Evolutionary conservation across 2,888 invertebrate genomes (phyloP).

Genomic region (Tipula lateralis): DNA sequence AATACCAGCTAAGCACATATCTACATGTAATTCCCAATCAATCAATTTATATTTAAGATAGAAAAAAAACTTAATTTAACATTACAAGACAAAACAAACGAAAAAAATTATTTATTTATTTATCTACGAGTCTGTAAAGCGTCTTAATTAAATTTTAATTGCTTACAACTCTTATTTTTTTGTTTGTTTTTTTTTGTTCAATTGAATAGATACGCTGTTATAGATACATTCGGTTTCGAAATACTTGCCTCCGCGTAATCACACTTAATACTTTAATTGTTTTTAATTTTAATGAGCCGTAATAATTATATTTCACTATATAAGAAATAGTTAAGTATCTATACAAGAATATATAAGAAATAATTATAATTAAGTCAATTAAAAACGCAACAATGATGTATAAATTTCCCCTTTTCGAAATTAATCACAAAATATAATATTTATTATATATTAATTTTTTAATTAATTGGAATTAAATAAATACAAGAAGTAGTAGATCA

Average conservation of each 20-base stretch:
- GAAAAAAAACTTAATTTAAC: background rate
- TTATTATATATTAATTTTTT: background rate
- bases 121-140: background rate
- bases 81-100: background rate
- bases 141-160: slow-evolving; percentile 6
- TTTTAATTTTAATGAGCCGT: slow-evolving; percentile 11
- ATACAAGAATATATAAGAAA: background rate
- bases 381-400: background rate
- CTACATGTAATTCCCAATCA: background rate
- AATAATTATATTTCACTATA: background rate
- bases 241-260: background rate
- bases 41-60: background rate
- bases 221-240: background rate
- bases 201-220: background rate
- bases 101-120: background rate
- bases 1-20: background rate
- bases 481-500: background rate
- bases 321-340: background rate
- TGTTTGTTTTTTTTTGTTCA: too few relatives aligned
- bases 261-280: slow-evolving; percentile 1
- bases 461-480: background rate
- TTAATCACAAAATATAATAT: background rate
- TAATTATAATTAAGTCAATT: background rate
- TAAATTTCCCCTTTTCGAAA: background rate
- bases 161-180: background rate